phyloP scores from a whole-genome alignment of 1,140 invertebrate genomes.

The Vanessa tameamea region DNA sequence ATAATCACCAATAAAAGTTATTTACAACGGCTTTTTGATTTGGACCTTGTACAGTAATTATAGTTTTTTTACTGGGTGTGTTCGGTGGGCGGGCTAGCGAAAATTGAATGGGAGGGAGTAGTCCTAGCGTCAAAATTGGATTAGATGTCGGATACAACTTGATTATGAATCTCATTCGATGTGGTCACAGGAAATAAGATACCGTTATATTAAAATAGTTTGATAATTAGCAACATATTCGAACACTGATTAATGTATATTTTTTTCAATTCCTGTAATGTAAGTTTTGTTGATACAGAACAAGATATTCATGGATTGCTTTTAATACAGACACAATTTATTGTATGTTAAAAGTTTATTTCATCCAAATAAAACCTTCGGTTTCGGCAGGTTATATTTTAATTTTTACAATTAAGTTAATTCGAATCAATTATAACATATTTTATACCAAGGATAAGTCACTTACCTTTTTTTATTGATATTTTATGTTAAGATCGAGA shows the following conservation, averaged over 20 bases:
- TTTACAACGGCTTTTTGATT: conserved; percentile 49
- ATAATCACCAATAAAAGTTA: conserved; percentile 38
- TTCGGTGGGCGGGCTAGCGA: conserved; percentile 59
- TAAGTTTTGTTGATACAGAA: conserved; percentile 8
- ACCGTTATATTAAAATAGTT: conserved; percentile 26
- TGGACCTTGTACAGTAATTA: conserved; percentile 53
- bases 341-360: background rate
- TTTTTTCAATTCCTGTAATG: conserved; percentile 16
- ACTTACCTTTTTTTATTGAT: too few species aligned
- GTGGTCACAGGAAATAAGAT: conserved; percentile 35
- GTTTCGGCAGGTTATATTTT: background rate
- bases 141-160: conserved; percentile 42
- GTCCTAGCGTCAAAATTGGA: conserved; percentile 45
- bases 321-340: background rate
- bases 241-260: conserved; percentile 20
- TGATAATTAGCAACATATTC: conserved; percentile 30
- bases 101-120: conserved; percentile 65
- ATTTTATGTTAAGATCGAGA: too few species aligned
- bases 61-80: conserved; percentile 55
- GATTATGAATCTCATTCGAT: conserved; percentile 43
- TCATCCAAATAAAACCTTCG: background rate
- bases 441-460: too few species aligned
- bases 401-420: too few species aligned
- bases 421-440: too few species aligned
- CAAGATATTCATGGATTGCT: background rate